These are phyloP conservation scores for Amblyopsis hoosieri DNA, from an alignment of 2,797 vertebrate genomes.

Conservation along the genomic window DNA sequence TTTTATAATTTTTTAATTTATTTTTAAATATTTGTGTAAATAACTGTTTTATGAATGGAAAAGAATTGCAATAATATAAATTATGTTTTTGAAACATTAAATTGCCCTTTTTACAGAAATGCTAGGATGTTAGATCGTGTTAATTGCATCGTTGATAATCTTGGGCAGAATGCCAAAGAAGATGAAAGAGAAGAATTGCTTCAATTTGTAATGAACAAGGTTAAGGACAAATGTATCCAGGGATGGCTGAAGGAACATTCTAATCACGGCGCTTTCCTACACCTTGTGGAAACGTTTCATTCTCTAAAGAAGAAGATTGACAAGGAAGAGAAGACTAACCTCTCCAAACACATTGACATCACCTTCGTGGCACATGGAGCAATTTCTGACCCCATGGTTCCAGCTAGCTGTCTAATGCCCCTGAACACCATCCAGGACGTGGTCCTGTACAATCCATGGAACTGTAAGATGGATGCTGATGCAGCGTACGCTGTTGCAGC, in stretches of 20 bases:
- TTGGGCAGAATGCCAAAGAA: neutral
- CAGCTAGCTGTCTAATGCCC: slow-evolving; percentile 20
- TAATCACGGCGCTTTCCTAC: neutral
- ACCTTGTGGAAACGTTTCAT: neutral
- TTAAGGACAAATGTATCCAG: fast-evolving
- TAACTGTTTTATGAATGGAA: no score
- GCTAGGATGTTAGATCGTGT: no score
- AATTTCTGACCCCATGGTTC: neutral
- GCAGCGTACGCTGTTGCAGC: neutral
- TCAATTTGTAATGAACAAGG: neutral
- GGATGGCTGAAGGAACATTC: neutral
- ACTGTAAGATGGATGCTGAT: neutral
- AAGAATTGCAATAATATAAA: no score
- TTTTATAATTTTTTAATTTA: no score
- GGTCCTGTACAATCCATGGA: slow-evolving; percentile 36
- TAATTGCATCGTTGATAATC: neutral
- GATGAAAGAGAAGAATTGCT: neutral
- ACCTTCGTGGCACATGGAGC: neutral
- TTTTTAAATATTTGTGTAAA: no score
- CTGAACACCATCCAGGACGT: slow-evolving; percentile 13
- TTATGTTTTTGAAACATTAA: no score
- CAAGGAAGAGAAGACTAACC: neutral
- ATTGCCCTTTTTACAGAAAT: neutral
- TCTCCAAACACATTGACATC: neutral
- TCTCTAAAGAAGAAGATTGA: neutral